phyloP scores from a whole-genome alignment of 2,888 invertebrate species.

The Leptothorax acervorum region DNA sequence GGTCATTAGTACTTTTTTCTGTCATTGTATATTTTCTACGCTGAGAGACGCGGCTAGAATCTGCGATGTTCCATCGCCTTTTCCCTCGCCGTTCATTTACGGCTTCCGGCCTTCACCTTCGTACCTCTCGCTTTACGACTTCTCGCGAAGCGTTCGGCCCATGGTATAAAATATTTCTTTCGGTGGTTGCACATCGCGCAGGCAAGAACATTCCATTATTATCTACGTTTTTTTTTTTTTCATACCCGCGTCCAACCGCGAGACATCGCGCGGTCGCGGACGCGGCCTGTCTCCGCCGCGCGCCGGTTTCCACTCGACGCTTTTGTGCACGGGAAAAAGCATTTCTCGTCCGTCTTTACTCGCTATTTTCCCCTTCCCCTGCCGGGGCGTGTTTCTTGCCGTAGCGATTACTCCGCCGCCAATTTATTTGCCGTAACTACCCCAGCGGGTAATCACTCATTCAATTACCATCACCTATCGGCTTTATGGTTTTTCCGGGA shows the following conservation, averaged over 20 bases:
- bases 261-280: conserved; percentile 14
- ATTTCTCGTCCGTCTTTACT: conserved; percentile 20
- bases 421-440: conserved; percentile 67
- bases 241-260: conserved; percentile 13
- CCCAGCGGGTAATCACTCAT: conserved; percentile 64
- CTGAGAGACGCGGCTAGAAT: conserved; percentile 26
- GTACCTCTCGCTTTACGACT: conserved; percentile 56
- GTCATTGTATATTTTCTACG: conserved; percentile 62
- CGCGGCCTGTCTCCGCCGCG: conserved; percentile 13
- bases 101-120: conserved; percentile 65
- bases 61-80: conserved; percentile 13
- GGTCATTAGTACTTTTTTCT: conserved; percentile 51
- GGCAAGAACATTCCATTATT: conserved; percentile 45
- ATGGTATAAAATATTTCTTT: conserved; percentile 51
- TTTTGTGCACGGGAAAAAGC: neutral
- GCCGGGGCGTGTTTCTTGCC: conserved; percentile 54
- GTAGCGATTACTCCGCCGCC: conserved; percentile 60
- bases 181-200: conserved; percentile 19
- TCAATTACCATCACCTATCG: conserved; percentile 69
- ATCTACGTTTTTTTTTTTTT: conserved; percentile 34
- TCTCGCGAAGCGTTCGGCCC: conserved; percentile 47
- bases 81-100: conserved; percentile 43
- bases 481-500: conserved; percentile 65
- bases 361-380: conserved; percentile 28
- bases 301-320: conserved; percentile 20